Evolutionary conservation across 64 coral and sea anemone species (phyloP), one percentile per base, ranked within the genome.

Genomic region (Hydrozoanthus tunicans): DNA sequence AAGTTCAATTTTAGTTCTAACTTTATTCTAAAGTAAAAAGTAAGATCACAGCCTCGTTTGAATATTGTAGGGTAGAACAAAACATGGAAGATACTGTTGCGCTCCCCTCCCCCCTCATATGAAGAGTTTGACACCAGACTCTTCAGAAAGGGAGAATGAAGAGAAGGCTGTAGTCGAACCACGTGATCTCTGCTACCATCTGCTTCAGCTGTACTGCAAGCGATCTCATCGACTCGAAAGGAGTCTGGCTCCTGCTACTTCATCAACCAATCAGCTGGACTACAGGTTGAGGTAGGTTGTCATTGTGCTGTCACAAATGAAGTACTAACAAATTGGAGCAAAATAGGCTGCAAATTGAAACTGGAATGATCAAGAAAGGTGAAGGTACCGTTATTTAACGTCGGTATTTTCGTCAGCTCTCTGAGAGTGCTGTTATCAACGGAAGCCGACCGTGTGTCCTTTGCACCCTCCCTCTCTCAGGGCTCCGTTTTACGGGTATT

Each of bases 131-230:
- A 63, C 14, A 25, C 52, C 23, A 2, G 62, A 13, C 24, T 71
- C 69, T 72, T 56, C 53, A 5, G 77, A 77, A 11, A 89, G 89
- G 53, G 63, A 91, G 1, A 73, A 73, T 20, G 89, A 91, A 10
- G 81, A 52, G 62, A 59, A 53, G 8, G 77, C 84, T 12, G 12
- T 27, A 8, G 67, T 72, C 3, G 14, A 70, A 57, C 76, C 89
- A 25, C 90, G 90, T 53, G 97, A 99, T 43, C 95, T 94, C 1
- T 99, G 97, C 76, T 99, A 99, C 94, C 97, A 99, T 92, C 82
- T 99, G 53, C 59, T 99, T 10, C 95, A 99, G 64, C 85, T 99
- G 23, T 99, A 93, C 73, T 99, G 94, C 67, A 94, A 99, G 73
- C 70, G 94, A 55, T 95, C 97, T 10, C 97, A 99, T 77, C 83